Conservation (phyloP, 2,797 vertebrate species). For the Leucoraja ocellata region DNA sequence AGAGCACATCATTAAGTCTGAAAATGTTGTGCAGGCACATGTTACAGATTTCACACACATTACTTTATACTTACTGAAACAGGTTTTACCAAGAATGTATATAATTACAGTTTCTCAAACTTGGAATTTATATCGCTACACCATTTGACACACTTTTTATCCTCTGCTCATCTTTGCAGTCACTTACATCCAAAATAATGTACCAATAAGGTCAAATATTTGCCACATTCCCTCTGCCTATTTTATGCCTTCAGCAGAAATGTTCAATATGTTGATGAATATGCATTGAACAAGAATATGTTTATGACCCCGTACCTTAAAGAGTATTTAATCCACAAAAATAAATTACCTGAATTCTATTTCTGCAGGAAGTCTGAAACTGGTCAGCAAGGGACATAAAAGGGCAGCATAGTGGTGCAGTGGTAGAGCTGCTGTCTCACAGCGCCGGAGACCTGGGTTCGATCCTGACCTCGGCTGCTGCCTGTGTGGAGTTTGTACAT, state of each 20-base stretch:
- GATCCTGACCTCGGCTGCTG: too few species aligned
- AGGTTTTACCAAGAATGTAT: constrained; percentile 2
- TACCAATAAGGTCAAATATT: background rate
- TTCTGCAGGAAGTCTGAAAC: background rate
- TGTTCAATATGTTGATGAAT: background rate
- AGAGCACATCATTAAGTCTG: background rate
- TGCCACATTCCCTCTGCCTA: background rate
- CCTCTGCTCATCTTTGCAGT: background rate
- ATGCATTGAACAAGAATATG: background rate
- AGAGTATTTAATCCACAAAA: background rate
- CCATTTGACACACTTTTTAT: background rate
- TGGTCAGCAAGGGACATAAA: background rate
- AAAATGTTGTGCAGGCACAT: background rate
- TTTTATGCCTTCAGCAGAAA: background rate
- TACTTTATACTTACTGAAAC: background rate
- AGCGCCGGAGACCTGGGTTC: too few species aligned
- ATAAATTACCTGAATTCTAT: background rate
- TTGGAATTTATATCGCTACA: background rate
- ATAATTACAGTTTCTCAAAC: background rate
- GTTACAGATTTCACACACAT: background rate
- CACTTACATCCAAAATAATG: background rate
- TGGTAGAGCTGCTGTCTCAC: too few species aligned
- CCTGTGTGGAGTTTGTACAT: too few species aligned
- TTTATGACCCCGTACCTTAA: too few species aligned
- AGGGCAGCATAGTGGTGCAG: too few species aligned